phyloP scores from a whole-genome alignment of 2,797 vertebrate species.

The Anableps anableps region DNA sequence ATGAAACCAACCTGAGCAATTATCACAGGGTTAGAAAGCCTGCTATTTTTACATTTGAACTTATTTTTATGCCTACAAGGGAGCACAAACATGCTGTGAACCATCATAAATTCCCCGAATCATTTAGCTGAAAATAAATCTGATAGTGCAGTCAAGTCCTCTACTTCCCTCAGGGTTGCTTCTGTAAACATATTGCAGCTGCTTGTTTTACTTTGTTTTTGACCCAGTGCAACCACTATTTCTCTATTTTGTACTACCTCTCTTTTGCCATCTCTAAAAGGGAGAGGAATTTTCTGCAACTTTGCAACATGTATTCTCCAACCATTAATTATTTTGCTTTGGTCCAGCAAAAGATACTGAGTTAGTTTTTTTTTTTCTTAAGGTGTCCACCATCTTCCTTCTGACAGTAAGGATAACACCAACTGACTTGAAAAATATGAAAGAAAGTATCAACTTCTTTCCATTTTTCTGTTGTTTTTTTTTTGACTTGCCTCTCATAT shows the following conservation, averaged over 20 bases:
- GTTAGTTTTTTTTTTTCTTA: neutral
- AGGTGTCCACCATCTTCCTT: slow-evolving; percentile 28
- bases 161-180: slow-evolving; percentile 54
- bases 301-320: slow-evolving; percentile 38
- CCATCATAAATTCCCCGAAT: slow-evolving; percentile 35
- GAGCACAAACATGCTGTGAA: slow-evolving; percentile 10
- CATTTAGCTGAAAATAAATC: slow-evolving; percentile 59
- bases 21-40: neutral
- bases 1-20: slow-evolving; percentile 1
- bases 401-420: slow-evolving; percentile 22
- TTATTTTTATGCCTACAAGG: slow-evolving; percentile 12
- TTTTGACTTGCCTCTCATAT: slow-evolving; percentile 56
- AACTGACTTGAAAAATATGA: slow-evolving; percentile 35
- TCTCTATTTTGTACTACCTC: slow-evolving; percentile 16
- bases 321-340: slow-evolving; percentile 27
- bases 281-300: slow-evolving; percentile 38
- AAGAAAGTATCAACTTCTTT: slow-evolving; percentile 65
- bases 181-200: slow-evolving; percentile 71
- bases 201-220: slow-evolving; percentile 66
- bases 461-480: slow-evolving; percentile 3
- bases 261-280: slow-evolving; percentile 19
- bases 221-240: slow-evolving; percentile 44
- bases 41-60: neutral
- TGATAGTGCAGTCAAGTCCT: slow-evolving; percentile 45
- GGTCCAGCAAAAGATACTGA: slow-evolving; percentile 23